These are phyloP conservation scores for Harpalus rubripes DNA, from an alignment of 2,888 invertebrate species.

Conservation along the genomic window DNA sequence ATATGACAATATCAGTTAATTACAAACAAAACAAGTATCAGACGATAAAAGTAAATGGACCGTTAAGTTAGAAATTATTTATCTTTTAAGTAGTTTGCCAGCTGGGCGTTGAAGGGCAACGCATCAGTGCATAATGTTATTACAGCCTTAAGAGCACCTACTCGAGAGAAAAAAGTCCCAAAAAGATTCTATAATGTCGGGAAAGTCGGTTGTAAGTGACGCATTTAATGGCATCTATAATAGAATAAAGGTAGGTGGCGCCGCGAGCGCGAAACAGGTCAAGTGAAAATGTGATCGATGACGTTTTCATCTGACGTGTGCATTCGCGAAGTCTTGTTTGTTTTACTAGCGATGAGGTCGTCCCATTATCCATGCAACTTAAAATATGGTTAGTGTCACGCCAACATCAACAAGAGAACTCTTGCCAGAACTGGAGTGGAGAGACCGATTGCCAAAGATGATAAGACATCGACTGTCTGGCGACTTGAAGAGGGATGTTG, in stretches of 20 bases:
- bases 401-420: constrained; percentile 1
- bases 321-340: constrained; percentile 47
- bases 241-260: constrained; percentile 49
- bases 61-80: constrained; percentile 45
- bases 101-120: neutral
- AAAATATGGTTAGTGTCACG: constrained; percentile 51
- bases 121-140: constrained; percentile 48
- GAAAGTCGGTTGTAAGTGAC: constrained; percentile 60
- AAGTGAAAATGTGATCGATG: constrained; percentile 61
- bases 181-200: constrained; percentile 46
- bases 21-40: constrained; percentile 22
- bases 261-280: constrained; percentile 50
- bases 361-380: constrained; percentile 56
- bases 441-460: neutral
- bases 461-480: neutral
- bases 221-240: constrained; percentile 60
- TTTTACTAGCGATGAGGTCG: constrained; percentile 33
- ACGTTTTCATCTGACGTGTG: constrained; percentile 54
- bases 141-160: constrained; percentile 47
- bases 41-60: constrained; percentile 47
- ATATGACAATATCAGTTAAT: constrained; percentile 29
- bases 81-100: constrained; percentile 10
- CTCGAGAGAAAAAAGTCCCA: constrained; percentile 44
- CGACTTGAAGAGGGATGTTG: neutral
- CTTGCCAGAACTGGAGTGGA: neutral